These are phyloP conservation scores for Radopholus similis DNA, from an alignment of 1,140 invertebrate genomes.

Conservation along the genomic window DNA sequence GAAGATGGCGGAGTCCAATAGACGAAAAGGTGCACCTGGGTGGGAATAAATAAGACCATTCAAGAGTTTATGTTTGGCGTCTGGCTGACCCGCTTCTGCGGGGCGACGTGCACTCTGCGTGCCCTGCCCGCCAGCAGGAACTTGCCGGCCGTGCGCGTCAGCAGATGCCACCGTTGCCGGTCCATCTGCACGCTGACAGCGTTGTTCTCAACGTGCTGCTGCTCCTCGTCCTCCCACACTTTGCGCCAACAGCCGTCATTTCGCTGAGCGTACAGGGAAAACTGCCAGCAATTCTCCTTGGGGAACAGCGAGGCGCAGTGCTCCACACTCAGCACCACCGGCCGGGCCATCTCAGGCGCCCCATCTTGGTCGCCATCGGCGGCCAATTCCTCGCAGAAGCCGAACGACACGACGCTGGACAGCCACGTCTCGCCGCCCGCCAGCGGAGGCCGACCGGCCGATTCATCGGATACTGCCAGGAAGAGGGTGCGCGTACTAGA, in stretches of 20 bases:
- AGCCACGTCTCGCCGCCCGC: constrained; percentile 39
- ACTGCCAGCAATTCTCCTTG: constrained; percentile 54
- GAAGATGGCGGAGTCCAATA: neutral
- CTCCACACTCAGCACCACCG: constrained; percentile 53
- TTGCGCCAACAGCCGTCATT: neutral
- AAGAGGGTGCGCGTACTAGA: constrained; percentile 44
- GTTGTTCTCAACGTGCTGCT: constrained; percentile 51
- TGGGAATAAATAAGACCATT: neutral
- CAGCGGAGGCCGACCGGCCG: constrained; percentile 38
- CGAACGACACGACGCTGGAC: constrained; percentile 33
- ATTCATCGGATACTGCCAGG: constrained; percentile 52
- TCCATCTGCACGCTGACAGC: constrained; percentile 49
- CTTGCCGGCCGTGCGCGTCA: constrained; percentile 49
- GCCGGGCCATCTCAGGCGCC: constrained; percentile 26
- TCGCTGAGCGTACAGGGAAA: constrained; percentile 39
- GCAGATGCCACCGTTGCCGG: constrained; percentile 48
- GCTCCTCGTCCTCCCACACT: constrained; percentile 23
- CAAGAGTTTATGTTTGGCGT: constrained; percentile 34
- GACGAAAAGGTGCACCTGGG: neutral
- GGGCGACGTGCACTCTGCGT: constrained; percentile 33
- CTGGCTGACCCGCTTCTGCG: constrained; percentile 48
- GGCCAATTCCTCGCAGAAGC: constrained; percentile 27
- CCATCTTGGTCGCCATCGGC: constrained; percentile 4
- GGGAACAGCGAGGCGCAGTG: constrained; percentile 55
- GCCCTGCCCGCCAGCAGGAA: constrained; percentile 49